Conservation (phyloP, 2,888 invertebrate genomes). For the Drosophila birchii region DNA sequence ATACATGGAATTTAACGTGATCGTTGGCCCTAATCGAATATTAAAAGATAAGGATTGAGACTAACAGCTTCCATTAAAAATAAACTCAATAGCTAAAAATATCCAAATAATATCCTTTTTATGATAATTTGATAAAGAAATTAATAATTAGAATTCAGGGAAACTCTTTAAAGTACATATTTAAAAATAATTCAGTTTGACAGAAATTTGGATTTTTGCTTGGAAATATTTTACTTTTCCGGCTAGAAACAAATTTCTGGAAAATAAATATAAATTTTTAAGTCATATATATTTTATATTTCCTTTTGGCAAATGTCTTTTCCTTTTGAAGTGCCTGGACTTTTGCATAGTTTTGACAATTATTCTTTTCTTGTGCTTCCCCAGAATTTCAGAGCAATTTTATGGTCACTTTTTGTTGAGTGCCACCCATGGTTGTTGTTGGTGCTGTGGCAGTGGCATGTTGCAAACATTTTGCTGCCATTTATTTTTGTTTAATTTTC, state of each 20-base stretch:
- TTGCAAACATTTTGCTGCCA: conserved; percentile 57
- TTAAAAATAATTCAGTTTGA: neutral
- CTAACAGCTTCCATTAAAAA: neutral
- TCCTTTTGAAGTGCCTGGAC: conserved; percentile 30
- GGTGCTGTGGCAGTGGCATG: conserved; percentile 47
- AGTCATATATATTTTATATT: neutral
- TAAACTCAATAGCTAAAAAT: too few relatives aligned
- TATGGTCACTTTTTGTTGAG: conserved; percentile 34
- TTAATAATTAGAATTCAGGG: neutral
- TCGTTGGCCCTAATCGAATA: neutral
- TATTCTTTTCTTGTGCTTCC: conserved; percentile 8
- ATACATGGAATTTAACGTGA: neutral
- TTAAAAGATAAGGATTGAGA: fast-evolving
- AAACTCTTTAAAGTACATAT: neutral
- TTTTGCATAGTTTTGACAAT: conserved; percentile 22
- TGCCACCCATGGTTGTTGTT: conserved; percentile 12
- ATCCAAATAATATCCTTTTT: neutral
- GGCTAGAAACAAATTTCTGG: neutral
- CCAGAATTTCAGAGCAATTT: conserved; percentile 32
- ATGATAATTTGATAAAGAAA: neutral
- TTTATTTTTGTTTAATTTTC: conserved; percentile 66
- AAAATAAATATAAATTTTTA: neutral
- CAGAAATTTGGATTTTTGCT: neutral
- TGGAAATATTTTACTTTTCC: neutral
- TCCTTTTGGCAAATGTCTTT: neutral